Evolutionary conservation across 64 coral and sea anemone species (phyloP).

Genomic region (Actinia tenebrosa): DNA sequence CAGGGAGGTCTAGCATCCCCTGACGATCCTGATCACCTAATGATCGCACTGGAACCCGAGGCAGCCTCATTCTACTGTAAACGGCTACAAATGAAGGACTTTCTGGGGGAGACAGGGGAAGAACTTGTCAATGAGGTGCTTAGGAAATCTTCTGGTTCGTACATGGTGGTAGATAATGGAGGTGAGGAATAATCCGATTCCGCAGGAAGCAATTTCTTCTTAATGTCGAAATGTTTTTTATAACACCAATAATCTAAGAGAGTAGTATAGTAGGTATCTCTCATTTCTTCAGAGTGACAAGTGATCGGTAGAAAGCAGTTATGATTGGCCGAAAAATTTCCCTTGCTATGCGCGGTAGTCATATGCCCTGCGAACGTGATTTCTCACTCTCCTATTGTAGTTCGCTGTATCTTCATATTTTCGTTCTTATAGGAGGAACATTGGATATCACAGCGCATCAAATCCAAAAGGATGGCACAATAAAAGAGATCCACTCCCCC

Average conservation of each 20-base stretch:
- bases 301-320: too few species aligned
- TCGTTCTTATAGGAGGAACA: conserved; percentile 42
- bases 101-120: conserved; percentile 60
- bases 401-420: not conserved
- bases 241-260: not conserved
- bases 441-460: conserved; percentile 67
- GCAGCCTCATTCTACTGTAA: conserved; percentile 73
- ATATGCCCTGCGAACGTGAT: too few species aligned
- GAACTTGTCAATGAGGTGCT: conserved; percentile 51
- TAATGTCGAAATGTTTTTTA: too few species aligned
- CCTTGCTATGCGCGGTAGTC: too few species aligned
- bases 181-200: not conserved
- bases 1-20: conserved; percentile 55
- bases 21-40: conserved; percentile 49
- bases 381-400: not conserved
- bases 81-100: conserved; percentile 69
- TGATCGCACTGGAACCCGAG: conserved; percentile 70
- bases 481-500: conserved; percentile 70
- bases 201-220: not conserved
- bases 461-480: conserved; percentile 56
- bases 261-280: too few species aligned
- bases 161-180: conserved; percentile 72
- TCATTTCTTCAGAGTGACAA: not conserved
- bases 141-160: conserved; percentile 16
- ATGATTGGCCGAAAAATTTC: too few species aligned